These are phyloP conservation scores for Brevimyrus niger DNA, from an alignment of 2,113 vertebrate species.

Conservation along the genomic window DNA sequence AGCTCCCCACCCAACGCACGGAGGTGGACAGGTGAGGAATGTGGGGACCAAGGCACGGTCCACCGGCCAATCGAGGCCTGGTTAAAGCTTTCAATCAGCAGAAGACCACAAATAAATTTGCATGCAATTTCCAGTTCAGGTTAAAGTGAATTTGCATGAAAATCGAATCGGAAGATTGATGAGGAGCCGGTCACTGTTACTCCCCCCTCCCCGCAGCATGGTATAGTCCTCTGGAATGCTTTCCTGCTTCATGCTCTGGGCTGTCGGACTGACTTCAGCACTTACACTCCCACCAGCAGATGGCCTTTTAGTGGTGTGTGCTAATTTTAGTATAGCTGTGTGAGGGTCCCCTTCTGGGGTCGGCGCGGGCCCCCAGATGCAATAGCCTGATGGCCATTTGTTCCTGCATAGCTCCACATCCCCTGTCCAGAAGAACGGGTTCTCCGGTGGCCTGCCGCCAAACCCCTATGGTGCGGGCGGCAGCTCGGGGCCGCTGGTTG, in stretches of 20 bases:
- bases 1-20: slow-evolving; percentile 55
- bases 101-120: neutral
- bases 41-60: slow-evolving; percentile 7
- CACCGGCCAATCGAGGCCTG: neutral
- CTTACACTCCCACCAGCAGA: neutral
- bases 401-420: slow-evolving; percentile 60
- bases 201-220: neutral
- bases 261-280: neutral
- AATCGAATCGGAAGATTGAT: neutral
- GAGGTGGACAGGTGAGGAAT: slow-evolving; percentile 85
- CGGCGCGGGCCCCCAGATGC: neutral
- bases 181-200: neutral
- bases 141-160: neutral
- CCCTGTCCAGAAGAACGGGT: slow-evolving; percentile 65
- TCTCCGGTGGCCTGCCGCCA: slow-evolving; percentile 11
- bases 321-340: neutral
- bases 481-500: slow-evolving; percentile 53
- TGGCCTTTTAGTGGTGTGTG: neutral
- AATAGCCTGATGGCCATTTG: neutral
- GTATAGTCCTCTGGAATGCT: neutral
- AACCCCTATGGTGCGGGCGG: slow-evolving; percentile 29
- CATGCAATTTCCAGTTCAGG: neutral
- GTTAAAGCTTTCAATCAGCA: neutral
- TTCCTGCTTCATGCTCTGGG: neutral
- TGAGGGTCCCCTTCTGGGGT: neutral